Percentiles rank a stretch among this genome's conserved stretches.
phyloP scores from a whole-genome alignment of 2,113 vertebrate species.

The Heterochromis multidens region DNA sequence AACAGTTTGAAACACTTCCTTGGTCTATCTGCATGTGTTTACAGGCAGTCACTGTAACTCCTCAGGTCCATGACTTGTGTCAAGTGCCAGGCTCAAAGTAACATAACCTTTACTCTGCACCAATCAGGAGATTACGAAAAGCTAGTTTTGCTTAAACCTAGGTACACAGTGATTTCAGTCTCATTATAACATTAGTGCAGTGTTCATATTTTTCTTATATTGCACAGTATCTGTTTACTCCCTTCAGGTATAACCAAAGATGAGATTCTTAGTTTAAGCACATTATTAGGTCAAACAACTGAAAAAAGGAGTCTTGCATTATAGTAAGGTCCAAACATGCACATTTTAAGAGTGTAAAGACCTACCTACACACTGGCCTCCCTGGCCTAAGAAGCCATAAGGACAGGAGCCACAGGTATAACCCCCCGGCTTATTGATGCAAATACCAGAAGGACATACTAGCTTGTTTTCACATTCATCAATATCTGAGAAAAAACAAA shows the following conservation, averaged over 20 bases:
- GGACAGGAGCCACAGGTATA: conserved; percentile 87
- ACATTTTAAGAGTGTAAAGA: neutral
- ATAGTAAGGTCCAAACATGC: neutral
- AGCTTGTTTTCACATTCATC: conserved; percentile 83
- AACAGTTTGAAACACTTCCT: neutral
- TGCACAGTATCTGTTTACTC: neutral
- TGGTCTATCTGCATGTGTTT: neutral
- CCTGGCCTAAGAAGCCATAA: conserved; percentile 83
- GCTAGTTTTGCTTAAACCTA: neutral
- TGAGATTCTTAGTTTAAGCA: neutral
- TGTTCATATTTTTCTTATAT: neutral
- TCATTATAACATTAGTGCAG: neutral
- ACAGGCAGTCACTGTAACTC: neutral
- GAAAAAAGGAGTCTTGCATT: neutral
- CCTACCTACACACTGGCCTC: conserved; percentile 88
- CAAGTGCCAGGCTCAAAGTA: neutral
- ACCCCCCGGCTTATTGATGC: conserved; percentile 84
- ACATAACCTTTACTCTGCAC: neutral
- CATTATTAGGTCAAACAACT: neutral
- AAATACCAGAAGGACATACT: conserved; percentile 86
- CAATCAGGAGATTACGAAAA: neutral
- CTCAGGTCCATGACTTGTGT: neutral
- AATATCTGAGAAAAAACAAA: conserved; percentile 75
- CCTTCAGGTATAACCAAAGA: no score
- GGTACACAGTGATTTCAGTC: neutral